Conservation (phyloP, 2,797 vertebrate genomes). For the Sebastes aleutianus region DNA sequence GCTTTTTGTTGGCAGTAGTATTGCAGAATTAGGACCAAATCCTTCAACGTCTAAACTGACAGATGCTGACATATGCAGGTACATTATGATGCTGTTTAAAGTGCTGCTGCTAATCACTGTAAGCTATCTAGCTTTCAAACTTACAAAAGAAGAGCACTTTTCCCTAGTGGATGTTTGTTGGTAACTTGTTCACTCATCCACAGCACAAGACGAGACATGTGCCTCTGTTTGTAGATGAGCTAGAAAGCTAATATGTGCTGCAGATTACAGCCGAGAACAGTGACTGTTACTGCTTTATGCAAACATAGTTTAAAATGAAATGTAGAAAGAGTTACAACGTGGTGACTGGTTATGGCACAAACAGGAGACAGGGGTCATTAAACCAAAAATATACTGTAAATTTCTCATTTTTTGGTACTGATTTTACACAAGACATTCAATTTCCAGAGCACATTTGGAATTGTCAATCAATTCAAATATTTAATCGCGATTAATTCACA, state of each 20-base stretch:
- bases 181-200: background rate
- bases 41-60: background rate
- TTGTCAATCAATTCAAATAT: too few species aligned
- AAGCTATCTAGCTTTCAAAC: background rate
- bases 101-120: background rate
- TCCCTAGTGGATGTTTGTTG: background rate
- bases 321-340: background rate
- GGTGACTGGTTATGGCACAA: too few species aligned
- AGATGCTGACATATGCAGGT: background rate
- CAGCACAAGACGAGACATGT: background rate
- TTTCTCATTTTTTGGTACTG: background rate
- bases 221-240: background rate
- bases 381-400: background rate
- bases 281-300: background rate
- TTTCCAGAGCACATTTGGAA: background rate
- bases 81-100: background rate
- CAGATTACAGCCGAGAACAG: background rate
- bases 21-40: background rate
- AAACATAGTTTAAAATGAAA: background rate
- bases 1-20: background rate
- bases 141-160: background rate
- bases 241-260: background rate
- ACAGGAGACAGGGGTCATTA: background rate
- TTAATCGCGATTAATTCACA: too few species aligned
- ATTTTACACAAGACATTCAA: background rate